Base-by-base conservation (phyloP, 1,140 invertebrate genomes). In the Cydia strobilella region DNA sequence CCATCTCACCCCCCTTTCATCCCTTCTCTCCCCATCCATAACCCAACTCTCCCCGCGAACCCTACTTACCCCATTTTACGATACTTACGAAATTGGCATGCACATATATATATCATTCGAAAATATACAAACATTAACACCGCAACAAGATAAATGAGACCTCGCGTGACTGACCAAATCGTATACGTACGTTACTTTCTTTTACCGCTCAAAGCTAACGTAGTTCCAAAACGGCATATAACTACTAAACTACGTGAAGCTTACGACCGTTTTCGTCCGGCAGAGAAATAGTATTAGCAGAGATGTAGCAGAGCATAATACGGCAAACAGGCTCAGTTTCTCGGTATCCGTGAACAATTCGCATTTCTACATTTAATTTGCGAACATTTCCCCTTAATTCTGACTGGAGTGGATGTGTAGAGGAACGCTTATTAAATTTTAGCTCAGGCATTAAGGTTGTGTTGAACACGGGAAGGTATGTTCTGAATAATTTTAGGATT, bases 261-360 rank as follows among this genome's bases (percentile, higher is more conserved):
- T 59, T 59, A 59, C 54, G 54, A 59, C 54, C 7, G 0, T 39
- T n/a, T 69, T 35, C 15, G 25, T 25, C 1, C 25, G 15, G 35
- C 27, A 69, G 15, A 39, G 7, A 20, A 18, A 39, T 39, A 20
- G 54, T 69, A 66, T 69, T 39, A 69, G 27, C 65, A 39, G 31
- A 69, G 65, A 35, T 42, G 31, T 35, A 39, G 12, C 31, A 42
- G 65, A 35, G 27, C 65, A 23, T 69, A 35, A 69, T 35, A 69
- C 65, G 65, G 65, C 31, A 69, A 69, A 69, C 65, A 69, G 65
- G 65, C 65, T 69, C n/a, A 35, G 65, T 69, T 69, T 35, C 65
- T 35, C 27, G 31, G 31, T 39, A 69, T 69, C 31, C 65, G 65
- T 69, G 65, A 69, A 69, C 65, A 69, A 35, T 69, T 42, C 65